Percentiles rank a stretch among this genome's conserved stretches.
Evolutionary conservation across 1,140 invertebrate genomes (phyloP).

Genomic region (Melipona quadrifasciata): DNA sequence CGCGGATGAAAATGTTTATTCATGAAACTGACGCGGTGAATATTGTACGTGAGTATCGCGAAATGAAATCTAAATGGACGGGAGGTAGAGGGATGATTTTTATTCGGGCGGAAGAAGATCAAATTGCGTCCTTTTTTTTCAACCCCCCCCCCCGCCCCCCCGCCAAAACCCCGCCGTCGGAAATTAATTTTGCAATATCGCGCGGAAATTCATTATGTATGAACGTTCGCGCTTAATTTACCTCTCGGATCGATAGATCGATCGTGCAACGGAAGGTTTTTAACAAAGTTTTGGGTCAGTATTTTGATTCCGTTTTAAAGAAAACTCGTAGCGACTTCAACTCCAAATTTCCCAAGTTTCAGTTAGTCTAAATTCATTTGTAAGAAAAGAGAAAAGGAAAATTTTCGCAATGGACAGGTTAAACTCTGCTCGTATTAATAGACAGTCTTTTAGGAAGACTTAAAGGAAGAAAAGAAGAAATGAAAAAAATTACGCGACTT

Average conservation of each 20-base stretch:
- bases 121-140: neutral
- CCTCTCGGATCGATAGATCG: neutral
- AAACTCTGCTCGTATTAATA: no score
- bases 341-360: no score
- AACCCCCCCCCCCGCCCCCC: no score
- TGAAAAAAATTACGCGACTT: no score
- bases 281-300: no score
- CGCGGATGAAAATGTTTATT: neutral
- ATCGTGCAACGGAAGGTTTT: neutral
- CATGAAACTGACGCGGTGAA: neutral
- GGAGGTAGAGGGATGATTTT: neutral
- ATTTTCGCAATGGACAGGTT: no score
- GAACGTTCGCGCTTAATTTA: neutral
- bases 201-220: neutral
- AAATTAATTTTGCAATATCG: neutral
- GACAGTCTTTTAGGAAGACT: no score
- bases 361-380: no score
- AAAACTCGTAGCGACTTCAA: no score
- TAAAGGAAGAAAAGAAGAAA: no score
- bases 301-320: neutral
- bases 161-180: no score
- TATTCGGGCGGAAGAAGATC: neutral
- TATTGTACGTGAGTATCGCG: neutral
- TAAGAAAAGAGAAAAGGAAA: no score
- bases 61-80: neutral